A percentile compares a stretch with the other conserved stretches of the same genome.
Evolutionary conservation across 2,797 vertebrate species (phyloP).

Genomic region (Muraenolepis orangiensis): DNA sequence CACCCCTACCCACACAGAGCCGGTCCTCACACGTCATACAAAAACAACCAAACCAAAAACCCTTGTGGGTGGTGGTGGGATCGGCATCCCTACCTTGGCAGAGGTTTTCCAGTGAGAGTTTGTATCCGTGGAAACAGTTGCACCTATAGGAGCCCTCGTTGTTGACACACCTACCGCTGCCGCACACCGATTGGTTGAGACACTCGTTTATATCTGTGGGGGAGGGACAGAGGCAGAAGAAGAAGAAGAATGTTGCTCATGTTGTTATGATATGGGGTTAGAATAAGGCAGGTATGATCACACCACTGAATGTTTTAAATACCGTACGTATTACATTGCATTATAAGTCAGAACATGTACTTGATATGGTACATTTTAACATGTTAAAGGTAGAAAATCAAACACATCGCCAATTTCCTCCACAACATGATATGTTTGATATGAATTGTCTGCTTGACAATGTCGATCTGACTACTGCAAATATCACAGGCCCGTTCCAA

Average conservation of each 20-base stretch:
- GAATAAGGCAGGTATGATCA: not conserved
- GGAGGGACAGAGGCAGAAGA: constrained; percentile 19
- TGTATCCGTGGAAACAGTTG: constrained; percentile 81
- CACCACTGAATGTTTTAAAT: not conserved
- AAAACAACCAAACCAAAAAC: not conserved
- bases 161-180: constrained; percentile 81
- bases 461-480: not conserved
- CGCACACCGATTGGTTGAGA: constrained; percentile 72
- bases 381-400: not conserved
- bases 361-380: not conserved
- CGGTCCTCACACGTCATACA: constrained; percentile 26
- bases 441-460: not conserved
- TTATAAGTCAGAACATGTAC: not conserved
- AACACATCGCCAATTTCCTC: not conserved
- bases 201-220: constrained; percentile 84
- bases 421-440: not conserved
- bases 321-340: not conserved
- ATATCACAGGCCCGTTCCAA: not conserved
- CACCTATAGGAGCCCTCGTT: constrained; percentile 83
- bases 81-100: constrained; percentile 77
- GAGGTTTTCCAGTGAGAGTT: constrained; percentile 66
- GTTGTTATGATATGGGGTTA: not conserved
- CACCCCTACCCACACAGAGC: constrained; percentile 31
- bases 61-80: constrained; percentile 11
- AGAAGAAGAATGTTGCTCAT: no score